Conservation (phyloP, 2,888 invertebrate genomes). For the Augiades crinisus region DNA sequence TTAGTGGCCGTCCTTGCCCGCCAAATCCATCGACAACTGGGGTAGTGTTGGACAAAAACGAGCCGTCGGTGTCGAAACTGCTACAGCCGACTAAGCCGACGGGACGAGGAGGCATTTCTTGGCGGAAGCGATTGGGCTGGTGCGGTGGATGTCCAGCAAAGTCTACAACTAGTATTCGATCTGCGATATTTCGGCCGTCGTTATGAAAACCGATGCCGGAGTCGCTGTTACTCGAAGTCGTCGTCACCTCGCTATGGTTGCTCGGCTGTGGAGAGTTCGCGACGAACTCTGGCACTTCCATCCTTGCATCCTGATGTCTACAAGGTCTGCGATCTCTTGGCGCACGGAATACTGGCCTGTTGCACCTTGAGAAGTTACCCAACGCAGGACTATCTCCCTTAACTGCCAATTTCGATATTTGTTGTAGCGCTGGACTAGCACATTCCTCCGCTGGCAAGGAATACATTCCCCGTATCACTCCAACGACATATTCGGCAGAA, state of each 20-base stretch:
- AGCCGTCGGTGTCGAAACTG: constrained; percentile 69
- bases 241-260: constrained; percentile 89
- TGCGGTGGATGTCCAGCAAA: constrained; percentile 77
- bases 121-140: constrained; percentile 53
- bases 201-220: constrained; percentile 97
- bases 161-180: constrained; percentile 89
- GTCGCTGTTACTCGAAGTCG: constrained; percentile 95
- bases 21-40: constrained; percentile 77
- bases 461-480: constrained; percentile 87
- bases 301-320: constrained; percentile 54
- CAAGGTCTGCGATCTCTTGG: constrained; percentile 60
- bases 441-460: constrained; percentile 78
- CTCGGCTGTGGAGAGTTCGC: constrained; percentile 93
- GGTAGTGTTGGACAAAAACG: constrained; percentile 72
- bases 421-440: constrained; percentile 61
- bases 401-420: constrained; percentile 67
- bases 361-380: constrained; percentile 61
- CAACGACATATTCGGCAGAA: constrained; percentile 89
- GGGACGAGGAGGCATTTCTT: constrained; percentile 62
- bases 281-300: constrained; percentile 75
- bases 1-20: constrained; percentile 70
- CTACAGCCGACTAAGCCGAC: constrained; percentile 66
- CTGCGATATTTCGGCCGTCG: constrained; percentile 91
- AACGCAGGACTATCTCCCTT: constrained; percentile 71
- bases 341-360: constrained; percentile 57